Percentiles rank a stretch among this genome's conserved stretches.
phyloP scores from a whole-genome alignment of 2,113 vertebrate species.

The Vimba vimba region DNA sequence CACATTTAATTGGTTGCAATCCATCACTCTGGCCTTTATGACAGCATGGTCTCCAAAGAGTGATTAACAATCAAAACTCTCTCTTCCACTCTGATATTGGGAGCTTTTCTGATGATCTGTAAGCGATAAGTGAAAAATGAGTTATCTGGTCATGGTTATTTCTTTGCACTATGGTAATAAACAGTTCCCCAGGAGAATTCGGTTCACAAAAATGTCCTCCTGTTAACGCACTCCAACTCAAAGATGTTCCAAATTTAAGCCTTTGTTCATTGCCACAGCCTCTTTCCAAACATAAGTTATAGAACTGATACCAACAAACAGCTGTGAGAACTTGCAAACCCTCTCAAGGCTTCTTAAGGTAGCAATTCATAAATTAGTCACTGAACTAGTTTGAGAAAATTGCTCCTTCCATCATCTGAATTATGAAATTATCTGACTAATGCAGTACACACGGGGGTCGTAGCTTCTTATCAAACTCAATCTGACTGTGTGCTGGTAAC shows the following conservation, averaged over 20 bases:
- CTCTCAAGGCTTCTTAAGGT: not conserved
- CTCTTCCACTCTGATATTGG: not conserved
- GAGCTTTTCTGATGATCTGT: not conserved
- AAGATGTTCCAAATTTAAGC: not conserved
- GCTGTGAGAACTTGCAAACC: constrained; percentile 18
- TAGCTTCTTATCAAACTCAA: constrained; percentile 25
- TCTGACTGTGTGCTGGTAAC: constrained; percentile 30
- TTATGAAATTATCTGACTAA: constrained; percentile 40
- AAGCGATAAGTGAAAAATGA: not conserved
- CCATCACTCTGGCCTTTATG: no score
- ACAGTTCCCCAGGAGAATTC: not conserved
- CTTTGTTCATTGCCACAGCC: not conserved
- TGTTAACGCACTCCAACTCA: not conserved
- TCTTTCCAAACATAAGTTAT: not conserved
- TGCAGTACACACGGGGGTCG: not conserved
- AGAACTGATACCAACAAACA: not conserved
- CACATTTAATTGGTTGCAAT: no score
- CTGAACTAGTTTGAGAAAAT: constrained; percentile 23
- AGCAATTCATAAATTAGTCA: constrained; percentile 31
- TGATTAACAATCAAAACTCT: not conserved
- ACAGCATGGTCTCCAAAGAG: no score
- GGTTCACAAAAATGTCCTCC: not conserved
- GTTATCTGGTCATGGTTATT: not conserved
- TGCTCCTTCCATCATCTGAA: not conserved
- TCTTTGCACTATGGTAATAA: not conserved